phyloP scores from a whole-genome alignment of 2,797 vertebrate species.

The Gymnothorax reevesii region DNA sequence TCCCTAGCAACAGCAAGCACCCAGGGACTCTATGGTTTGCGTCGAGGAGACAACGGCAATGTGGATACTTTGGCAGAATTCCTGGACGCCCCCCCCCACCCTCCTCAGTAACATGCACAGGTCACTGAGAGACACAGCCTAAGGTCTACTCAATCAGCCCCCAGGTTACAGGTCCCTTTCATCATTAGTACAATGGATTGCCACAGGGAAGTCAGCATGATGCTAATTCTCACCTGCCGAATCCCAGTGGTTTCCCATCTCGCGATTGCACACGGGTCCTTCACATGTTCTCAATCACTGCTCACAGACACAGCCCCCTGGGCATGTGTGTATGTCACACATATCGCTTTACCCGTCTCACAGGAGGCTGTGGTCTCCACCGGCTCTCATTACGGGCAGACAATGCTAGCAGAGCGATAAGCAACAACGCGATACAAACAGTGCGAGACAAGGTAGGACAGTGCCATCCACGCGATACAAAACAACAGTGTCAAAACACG shows the following conservation, averaged over 20 bases:
- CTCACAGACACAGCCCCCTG: too few species aligned
- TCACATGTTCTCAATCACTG: not conserved
- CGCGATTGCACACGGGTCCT: not conserved
- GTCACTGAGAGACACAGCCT: not conserved
- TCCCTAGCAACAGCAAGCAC: constrained; percentile 30
- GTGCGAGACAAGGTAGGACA: not conserved
- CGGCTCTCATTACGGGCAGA: not conserved
- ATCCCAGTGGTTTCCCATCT: not conserved
- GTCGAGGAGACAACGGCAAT: not conserved
- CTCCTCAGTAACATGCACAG: not conserved
- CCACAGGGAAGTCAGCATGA: not conserved
- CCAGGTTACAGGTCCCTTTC: not conserved
- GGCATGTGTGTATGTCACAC: too few species aligned
- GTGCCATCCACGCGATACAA: not conserved
- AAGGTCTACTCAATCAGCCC: not conserved
- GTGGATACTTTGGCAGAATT: not conserved
- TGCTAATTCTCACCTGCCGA: not conserved
- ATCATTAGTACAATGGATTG: not conserved
- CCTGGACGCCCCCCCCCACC: not conserved
- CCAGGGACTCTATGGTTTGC: not conserved
- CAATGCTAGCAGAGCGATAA: too few species aligned
- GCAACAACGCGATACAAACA: not conserved
- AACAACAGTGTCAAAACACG: not conserved
- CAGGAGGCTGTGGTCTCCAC: not conserved
- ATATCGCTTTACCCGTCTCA: not conserved